Evolutionary conservation across 2,797 vertebrate species (phyloP).

Genomic region (Rhinella marina): DNA sequence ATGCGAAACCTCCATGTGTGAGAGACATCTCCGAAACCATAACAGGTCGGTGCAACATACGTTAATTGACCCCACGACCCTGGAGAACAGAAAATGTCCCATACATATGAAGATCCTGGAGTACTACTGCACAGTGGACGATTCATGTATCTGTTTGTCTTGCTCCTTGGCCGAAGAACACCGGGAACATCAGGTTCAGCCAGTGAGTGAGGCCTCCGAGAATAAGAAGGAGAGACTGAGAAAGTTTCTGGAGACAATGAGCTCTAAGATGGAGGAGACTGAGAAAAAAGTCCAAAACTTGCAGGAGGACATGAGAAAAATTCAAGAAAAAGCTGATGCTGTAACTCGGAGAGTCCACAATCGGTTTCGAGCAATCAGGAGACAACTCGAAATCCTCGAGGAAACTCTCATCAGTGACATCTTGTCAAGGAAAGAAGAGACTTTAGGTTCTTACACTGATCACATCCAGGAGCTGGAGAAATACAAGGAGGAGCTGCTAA

Average conservation of each 20-base stretch:
- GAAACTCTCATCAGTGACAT: not conserved
- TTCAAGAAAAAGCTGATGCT: not conserved
- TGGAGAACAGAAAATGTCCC: not conserved
- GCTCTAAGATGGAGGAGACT: not conserved
- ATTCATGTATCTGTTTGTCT: not conserved
- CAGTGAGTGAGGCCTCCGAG: conserved; percentile 56
- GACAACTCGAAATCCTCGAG: not conserved
- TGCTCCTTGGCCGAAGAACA: conserved; percentile 68
- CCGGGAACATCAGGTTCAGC: conserved; percentile 72
- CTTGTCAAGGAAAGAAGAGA: not conserved
- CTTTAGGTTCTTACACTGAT: not conserved
- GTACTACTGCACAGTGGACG: conserved; percentile 5
- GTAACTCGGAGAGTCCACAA: not conserved
- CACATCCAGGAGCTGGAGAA: not conserved
- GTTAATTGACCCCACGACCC: not conserved
- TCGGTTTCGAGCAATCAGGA: not conserved
- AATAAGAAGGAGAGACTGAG: conserved; percentile 70
- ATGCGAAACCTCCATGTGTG: conserved; percentile 74
- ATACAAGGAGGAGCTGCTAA: not conserved
- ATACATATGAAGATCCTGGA: not conserved
- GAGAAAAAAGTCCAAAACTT: not conserved
- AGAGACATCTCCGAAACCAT: conserved; percentile 61
- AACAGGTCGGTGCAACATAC: conserved; percentile 45
- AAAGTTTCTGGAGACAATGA: not conserved
- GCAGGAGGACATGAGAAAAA: not conserved